phyloP scores from a whole-genome alignment of 2,888 invertebrate genomes.

The Pristionchus fissidentatus region DNA sequence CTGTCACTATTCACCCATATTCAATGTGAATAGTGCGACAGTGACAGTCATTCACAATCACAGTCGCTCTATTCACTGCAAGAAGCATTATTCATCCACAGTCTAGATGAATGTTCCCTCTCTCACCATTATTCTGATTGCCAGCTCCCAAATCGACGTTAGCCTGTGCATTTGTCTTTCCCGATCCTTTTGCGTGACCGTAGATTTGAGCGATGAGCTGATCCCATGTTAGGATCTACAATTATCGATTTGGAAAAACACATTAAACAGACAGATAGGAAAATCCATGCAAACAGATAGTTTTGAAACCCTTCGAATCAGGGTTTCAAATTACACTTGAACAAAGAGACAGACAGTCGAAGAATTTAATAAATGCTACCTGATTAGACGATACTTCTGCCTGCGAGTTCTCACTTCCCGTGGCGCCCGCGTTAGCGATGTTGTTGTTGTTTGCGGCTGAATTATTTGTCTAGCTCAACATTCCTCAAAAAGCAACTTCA shows the following conservation, averaged over 20 bases:
- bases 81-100: no score
- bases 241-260: background rate
- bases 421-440: conserved; percentile 62
- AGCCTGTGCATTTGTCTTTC: conserved; percentile 65
- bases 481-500: background rate
- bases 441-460: conserved; percentile 55
- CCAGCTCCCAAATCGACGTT: conserved; percentile 63
- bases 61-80: no score
- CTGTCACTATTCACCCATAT: no score
- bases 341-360: no score
- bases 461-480: background rate
- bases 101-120: background rate
- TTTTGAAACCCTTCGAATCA: no score
- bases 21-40: background rate
- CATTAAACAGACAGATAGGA: background rate
- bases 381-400: conserved; percentile 50
- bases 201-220: conserved; percentile 60
- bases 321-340: no score
- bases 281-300: no score
- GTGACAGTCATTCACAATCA: background rate
- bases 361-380: background rate
- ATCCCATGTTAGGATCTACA: conserved; percentile 61
- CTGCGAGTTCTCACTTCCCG: conserved; percentile 59
- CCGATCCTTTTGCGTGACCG: conserved; percentile 60
- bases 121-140: conserved; percentile 53